phyloP scores from a whole-genome alignment of 2,888 invertebrate species.

The Linnaemya tessellans region DNA sequence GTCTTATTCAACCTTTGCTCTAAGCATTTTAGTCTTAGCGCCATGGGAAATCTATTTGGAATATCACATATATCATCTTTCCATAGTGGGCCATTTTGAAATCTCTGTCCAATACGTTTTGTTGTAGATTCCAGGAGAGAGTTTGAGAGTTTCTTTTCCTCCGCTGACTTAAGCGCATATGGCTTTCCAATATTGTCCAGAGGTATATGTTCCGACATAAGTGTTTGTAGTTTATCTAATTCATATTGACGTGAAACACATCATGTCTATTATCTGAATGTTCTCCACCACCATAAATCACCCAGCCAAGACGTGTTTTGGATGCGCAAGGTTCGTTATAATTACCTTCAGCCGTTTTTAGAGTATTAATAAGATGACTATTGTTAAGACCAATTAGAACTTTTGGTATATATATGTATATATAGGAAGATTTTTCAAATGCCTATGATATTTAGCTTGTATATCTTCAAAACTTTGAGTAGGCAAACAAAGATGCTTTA shows the following conservation, averaged over 20 bases:
- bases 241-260: background rate
- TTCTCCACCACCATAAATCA: background rate
- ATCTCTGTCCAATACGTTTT: background rate
- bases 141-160: background rate
- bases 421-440: slow-evolving; percentile 23
- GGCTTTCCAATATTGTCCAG: background rate
- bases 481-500: slow-evolving; percentile 11
- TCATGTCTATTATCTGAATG: background rate
- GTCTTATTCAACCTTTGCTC: background rate
- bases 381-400: background rate
- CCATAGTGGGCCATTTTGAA: background rate
- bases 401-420: slow-evolving; percentile 9
- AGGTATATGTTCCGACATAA: slow-evolving; percentile 1
- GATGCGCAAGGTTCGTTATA: background rate
- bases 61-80: background rate
- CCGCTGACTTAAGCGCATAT: background rate
- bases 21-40: background rate
- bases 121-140: background rate
- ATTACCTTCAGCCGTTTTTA: slow-evolving; percentile 21
- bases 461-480: slow-evolving; percentile 1
- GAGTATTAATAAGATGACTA: background rate
- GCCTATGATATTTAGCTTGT: slow-evolving; percentile 20
- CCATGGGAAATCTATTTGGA: slow-evolving; percentile 4
- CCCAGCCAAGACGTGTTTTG: slow-evolving; percentile 13
- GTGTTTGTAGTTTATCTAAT: background rate